Evolutionary conservation across 2,113 vertebrate genomes (phyloP), one percentile per base, ranked within the genome.

Genomic region (Corapipo altera): DNA sequence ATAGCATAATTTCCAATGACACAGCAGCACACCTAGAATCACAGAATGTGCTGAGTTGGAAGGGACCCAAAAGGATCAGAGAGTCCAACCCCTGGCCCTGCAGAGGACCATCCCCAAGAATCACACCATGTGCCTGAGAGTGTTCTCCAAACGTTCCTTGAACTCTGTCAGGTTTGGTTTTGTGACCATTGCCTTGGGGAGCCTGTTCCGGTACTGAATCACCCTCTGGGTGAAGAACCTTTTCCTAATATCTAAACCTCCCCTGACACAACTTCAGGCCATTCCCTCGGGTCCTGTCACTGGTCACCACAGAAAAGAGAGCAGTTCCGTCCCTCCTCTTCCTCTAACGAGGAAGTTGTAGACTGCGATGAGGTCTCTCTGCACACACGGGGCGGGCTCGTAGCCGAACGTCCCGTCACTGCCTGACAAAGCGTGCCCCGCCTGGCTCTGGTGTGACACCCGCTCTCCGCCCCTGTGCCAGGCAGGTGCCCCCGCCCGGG

Each of bases 1-100:
- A 13, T 0, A 24, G 6, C 2, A 8, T 0, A 1, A 5, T 13
- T 52, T 20, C 10, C 12, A 48, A 1, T 2, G 44, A 8, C 70
- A 19, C 11, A 4, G 21, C 51, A 24, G 37, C 37, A 5, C 43
- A 12, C 5, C 28, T 2, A 5, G 41, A 41, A 64, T 41, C 37
- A 62, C 37, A 41, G 24, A 27, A 27, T 39, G 39, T 61, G 35
- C 24, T 24, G 6, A 30, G 37, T 14, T 64, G 12, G 23, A 62
- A 62, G 37, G 27, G 59, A 39, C 26, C 35, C 59, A 64, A 27
- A 64, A 20, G 37, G 37, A 39, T 18, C 35, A 12, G 12, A 8
- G 14, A 28, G 59, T 62, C 37, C 37, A 28, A 28, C 17, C 18
- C 26, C 59, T 19, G 37, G 37, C 12, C 26, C 37, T 41, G 26